Evolutionary conservation across 2,113 vertebrate genomes (phyloP).

Genomic region (Oplegnathus fasciatus): DNA sequence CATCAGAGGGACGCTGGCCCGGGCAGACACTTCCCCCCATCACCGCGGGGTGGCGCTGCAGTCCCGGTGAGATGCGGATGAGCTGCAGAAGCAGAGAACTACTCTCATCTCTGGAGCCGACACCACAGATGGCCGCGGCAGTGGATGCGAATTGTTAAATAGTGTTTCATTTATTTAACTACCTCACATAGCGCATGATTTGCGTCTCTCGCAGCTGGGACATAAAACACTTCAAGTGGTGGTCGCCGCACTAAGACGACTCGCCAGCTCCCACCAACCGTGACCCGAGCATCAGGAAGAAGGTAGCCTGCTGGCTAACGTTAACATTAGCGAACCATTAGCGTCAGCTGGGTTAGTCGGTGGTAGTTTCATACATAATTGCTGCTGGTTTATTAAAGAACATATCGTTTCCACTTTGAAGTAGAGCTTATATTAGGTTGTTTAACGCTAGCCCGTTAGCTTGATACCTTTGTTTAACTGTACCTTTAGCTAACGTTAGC

Average conservation of each 20-base stretch:
- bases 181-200: background rate
- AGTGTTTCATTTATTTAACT: background rate
- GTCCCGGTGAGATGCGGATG: slow-evolving; percentile 8
- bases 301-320: slow-evolving; percentile 73
- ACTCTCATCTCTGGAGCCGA: slow-evolving; percentile 35
- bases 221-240: slow-evolving; percentile 5
- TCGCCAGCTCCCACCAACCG: slow-evolving; percentile 33
- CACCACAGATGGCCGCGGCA: slow-evolving; percentile 7
- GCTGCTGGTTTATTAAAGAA: background rate
- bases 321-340: slow-evolving; percentile 28
- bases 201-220: background rate
- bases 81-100: slow-evolving; percentile 55
- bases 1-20: background rate
- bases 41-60: slow-evolving; percentile 63
- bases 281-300: slow-evolving; percentile 60
- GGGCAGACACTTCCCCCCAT: slow-evolving; percentile 17
- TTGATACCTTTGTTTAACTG: background rate
- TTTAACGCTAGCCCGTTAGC: background rate
- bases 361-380: rapidly evolving
- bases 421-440: rapidly evolving
- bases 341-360: background rate
- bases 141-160: slow-evolving; percentile 9
- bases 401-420: background rate
- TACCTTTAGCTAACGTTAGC: background rate
- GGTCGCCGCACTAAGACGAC: slow-evolving; percentile 14